Base-by-base conservation (phyloP, 2,797 vertebrate genomes). In the Ataeniobius toweri region DNA sequence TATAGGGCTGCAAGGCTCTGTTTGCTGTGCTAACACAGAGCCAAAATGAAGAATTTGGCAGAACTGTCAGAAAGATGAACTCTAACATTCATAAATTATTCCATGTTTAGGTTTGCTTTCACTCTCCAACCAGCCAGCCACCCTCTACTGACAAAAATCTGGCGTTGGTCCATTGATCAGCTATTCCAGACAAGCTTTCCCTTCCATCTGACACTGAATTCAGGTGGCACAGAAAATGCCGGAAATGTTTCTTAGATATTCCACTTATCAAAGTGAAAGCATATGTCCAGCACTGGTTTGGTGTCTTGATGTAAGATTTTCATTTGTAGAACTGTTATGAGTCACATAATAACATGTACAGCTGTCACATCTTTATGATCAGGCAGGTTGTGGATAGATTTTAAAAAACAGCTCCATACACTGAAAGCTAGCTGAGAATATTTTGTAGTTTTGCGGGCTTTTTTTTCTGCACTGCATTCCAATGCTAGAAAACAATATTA, bases 131-230 rank as follows among this genome's bases (percentile, higher is more conserved):
- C 22, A 61, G 41, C 58, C 41, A 67, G 39, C 22, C 24, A 8
- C 8, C 6, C 13, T 16, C 20, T 46, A 10, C 48, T 12, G 46
- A 28, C 53, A 28, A 41, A 16, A 1, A n/a, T 31, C n/a, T 24
- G 3, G 31, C n/a, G 73, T 63, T 71, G 31, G 26, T 50, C 26
- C 10, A 31, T 24, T 65, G 18, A 67, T 71, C 7, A 53, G 69
- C n/a, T 63, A 36, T 69, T 70, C 41, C 18, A 53, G 44, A 73
- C 69, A 59, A 14, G 14, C 22, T 68, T 73, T 74, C 3, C 8
- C 20, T 77, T 73, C 61, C 22, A 73, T 55, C 13, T 80, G n/a
- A 31, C 8, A 24, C 6, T 55, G 5, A 68, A 69, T 48, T 39
- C 56, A 1, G 20, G 24, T 55, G 6, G 1, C 67, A 26, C 39